Conservation (phyloP, 2,113 vertebrate species). For the Cranoglanis bouderius region DNA sequence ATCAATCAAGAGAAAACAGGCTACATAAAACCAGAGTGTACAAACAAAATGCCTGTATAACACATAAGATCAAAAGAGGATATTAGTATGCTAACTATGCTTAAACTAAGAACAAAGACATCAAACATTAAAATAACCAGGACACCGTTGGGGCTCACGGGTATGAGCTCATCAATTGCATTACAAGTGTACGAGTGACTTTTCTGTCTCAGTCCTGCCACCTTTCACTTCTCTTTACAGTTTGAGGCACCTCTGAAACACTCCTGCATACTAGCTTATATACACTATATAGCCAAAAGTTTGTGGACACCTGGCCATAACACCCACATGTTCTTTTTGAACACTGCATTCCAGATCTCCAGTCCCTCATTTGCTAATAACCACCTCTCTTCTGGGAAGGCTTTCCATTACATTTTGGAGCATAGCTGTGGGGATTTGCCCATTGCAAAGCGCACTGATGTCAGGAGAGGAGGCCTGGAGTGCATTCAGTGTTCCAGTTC, state of each 20-base stretch:
- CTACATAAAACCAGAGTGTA: too few relatives aligned
- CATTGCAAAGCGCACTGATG: background rate
- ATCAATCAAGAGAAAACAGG: too few relatives aligned
- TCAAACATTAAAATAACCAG: too few relatives aligned
- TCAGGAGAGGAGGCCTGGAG: background rate
- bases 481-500: background rate
- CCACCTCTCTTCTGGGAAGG: background rate
- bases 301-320: background rate
- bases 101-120: too few relatives aligned
- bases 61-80: too few relatives aligned
- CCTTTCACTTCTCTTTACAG: background rate
- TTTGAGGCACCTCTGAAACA: background rate
- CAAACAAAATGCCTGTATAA: too few relatives aligned
- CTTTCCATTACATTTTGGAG: background rate
- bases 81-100: too few relatives aligned
- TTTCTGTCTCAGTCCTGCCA: background rate
- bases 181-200: background rate
- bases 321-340: background rate
- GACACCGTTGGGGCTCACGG: too few relatives aligned
- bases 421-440: background rate
- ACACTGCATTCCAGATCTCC: background rate
- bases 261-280: background rate
- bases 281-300: background rate
- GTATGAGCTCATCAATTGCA: background rate
- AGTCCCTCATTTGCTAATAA: background rate